phyloP scores from a whole-genome alignment of 2,113 vertebrate species.

The Tyto alba region DNA sequence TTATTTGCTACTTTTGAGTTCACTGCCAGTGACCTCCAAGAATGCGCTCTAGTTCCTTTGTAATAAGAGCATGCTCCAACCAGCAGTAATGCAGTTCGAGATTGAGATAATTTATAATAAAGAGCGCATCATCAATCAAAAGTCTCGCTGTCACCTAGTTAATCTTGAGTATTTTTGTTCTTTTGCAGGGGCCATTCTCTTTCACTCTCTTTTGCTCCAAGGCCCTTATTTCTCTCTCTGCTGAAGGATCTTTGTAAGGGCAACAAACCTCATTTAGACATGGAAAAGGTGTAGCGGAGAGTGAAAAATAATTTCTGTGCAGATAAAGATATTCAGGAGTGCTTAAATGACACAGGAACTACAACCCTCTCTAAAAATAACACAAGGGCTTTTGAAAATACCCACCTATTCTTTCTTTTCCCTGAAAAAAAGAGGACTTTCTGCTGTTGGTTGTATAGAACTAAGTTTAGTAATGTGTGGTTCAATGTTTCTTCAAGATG shows the following conservation, averaged over 20 bases:
- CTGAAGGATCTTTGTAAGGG: neutral
- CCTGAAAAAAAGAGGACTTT: neutral
- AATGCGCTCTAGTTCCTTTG: neutral
- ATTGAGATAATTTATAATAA: neutral
- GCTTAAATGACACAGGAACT: neutral
- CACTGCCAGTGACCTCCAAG: neutral
- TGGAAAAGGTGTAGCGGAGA: neutral
- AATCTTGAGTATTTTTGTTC: neutral
- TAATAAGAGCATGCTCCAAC: neutral
- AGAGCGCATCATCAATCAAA: rapidly evolving
- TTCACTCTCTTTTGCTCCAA: neutral
- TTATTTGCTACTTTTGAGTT: neutral
- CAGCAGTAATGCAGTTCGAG: neutral
- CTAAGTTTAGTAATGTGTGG: neutral
- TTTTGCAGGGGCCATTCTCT: neutral
- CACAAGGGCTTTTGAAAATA: neutral
- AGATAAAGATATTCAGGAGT: neutral
- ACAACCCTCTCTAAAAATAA: neutral
- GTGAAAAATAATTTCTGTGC: neutral
- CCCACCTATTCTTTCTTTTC: neutral
- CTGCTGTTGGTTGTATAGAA: neutral
- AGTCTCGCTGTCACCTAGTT: neutral
- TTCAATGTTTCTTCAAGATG: neutral
- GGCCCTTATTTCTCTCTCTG: neutral
- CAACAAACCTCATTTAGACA: neutral